phyloP scores from a whole-genome alignment of 2,797 vertebrate genomes.

The Characodon lateralis region DNA sequence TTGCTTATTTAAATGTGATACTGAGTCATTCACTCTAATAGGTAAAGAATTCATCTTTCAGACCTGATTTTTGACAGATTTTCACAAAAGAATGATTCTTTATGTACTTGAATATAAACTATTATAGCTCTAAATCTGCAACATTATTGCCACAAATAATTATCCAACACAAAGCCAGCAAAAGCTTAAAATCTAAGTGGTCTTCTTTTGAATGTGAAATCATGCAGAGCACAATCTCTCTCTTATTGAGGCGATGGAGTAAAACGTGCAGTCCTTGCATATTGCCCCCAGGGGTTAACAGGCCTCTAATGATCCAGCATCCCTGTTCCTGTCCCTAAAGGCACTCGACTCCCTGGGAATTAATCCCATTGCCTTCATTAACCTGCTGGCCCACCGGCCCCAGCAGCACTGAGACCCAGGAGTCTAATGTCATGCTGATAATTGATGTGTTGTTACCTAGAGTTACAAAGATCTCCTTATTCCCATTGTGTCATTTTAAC shows the following conservation, averaged over 20 bases:
- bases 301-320: constrained; percentile 71
- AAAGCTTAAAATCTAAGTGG: neutral
- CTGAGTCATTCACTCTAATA: neutral
- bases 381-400: constrained; percentile 72
- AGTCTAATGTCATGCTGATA: constrained; percentile 69
- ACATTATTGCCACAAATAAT: neutral
- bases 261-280: constrained; percentile 43
- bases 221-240: constrained; percentile 60
- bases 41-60: neutral
- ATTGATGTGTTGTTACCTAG: constrained; percentile 76
- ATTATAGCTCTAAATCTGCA: neutral
- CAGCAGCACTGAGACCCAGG: constrained; percentile 59
- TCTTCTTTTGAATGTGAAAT: constrained; percentile 5
- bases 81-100: neutral
- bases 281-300: constrained; percentile 53
- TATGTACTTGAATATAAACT: neutral
- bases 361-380: constrained; percentile 83
- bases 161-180: neutral
- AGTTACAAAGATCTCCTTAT: constrained; percentile 80
- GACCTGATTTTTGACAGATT: neutral
- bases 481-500: constrained; percentile 49
- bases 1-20: neutral
- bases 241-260: constrained; percentile 43
- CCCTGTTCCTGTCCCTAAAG: constrained; percentile 61
- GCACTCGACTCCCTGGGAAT: constrained; percentile 67